Conservation (phyloP, 2,888 invertebrate genomes). For the Neoascia interrupta region DNA sequence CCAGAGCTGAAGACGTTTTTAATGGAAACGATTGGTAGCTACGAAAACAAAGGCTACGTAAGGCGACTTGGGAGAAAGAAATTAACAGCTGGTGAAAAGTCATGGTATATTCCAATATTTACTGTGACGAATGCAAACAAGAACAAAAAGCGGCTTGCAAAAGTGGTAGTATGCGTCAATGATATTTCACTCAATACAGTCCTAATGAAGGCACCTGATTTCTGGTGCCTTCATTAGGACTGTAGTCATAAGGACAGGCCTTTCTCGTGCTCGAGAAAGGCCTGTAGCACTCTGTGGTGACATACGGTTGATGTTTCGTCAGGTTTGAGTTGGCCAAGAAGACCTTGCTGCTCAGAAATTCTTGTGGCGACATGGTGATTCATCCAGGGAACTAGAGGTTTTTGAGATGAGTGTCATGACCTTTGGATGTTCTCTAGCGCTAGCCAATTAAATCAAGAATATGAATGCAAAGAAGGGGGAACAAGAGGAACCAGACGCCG, state of each 20-base stretch:
- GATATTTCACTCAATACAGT: constrained; percentile 22
- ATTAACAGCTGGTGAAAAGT: constrained; percentile 19
- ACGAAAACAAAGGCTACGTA: constrained; percentile 34
- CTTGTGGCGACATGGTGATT: constrained; percentile 53
- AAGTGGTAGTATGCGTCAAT: constrained; percentile 1
- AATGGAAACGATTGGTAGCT: constrained; percentile 37
- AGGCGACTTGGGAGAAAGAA: constrained; percentile 20
- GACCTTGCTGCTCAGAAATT: no score
- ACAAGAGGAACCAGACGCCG: no score
- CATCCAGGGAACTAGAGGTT: constrained; percentile 20
- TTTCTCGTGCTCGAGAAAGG: constrained; percentile 33
- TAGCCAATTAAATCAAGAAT: constrained; percentile 47
- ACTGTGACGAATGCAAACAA: constrained; percentile 41
- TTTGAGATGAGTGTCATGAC: constrained; percentile 64
- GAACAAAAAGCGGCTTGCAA: constrained; percentile 36
- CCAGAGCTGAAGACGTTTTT: constrained; percentile 20
- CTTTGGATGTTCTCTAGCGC: constrained; percentile 33
- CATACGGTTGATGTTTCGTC: constrained; percentile 49
- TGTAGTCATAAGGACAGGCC: no score
- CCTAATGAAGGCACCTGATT: no score
- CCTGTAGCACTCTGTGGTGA: constrained; percentile 36
- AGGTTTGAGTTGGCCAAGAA: constrained; percentile 21
- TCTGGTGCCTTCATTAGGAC: constrained; percentile 27
- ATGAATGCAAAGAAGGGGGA: constrained; percentile 25
- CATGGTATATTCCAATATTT: constrained; percentile 56